phyloP scores from a whole-genome alignment of 2,888 invertebrate genomes.

The Thumatha senex region DNA sequence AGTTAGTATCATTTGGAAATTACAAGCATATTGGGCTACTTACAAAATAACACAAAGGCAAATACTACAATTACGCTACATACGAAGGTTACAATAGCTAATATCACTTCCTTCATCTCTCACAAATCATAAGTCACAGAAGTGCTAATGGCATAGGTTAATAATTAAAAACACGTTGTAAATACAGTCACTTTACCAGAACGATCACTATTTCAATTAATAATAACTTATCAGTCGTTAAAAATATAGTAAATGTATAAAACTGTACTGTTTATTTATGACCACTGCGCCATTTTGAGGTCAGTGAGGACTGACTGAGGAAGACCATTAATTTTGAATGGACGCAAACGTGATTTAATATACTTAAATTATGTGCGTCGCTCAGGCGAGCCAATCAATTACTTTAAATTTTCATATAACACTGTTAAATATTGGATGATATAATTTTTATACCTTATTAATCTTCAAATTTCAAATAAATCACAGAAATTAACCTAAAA shows the following conservation, averaged over 20 bases:
- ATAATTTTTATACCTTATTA: constrained; percentile 6
- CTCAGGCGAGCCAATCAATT: not conserved
- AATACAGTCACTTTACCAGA: constrained; percentile 68
- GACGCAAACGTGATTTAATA: too few species aligned
- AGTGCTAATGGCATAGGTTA: constrained; percentile 45
- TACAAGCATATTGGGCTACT: constrained; percentile 62
- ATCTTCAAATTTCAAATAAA: constrained; percentile 10
- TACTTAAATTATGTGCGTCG: too few species aligned
- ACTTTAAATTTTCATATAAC: not conserved
- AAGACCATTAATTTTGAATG: too few species aligned
- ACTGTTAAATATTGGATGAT: not conserved
- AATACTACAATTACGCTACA: constrained; percentile 79
- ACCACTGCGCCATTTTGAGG: constrained; percentile 57
- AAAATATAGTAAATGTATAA: constrained; percentile 40
- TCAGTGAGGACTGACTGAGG: not conserved
- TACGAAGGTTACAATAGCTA: constrained; percentile 77
- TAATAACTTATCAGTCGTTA: constrained; percentile 45
- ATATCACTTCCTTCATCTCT: constrained; percentile 80
- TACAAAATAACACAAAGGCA: constrained; percentile 80
- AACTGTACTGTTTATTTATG: constrained; percentile 37
- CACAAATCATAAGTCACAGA: constrained; percentile 38
- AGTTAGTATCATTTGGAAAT: constrained; percentile 31
- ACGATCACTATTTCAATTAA: constrained; percentile 44
- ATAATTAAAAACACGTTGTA: constrained; percentile 59
- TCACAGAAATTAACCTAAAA: constrained; percentile 20